A percentile compares a stretch with the other conserved stretches of the same genome.
phyloP scores from a whole-genome alignment of 2,797 vertebrate species.

The Florisuga fusca region DNA sequence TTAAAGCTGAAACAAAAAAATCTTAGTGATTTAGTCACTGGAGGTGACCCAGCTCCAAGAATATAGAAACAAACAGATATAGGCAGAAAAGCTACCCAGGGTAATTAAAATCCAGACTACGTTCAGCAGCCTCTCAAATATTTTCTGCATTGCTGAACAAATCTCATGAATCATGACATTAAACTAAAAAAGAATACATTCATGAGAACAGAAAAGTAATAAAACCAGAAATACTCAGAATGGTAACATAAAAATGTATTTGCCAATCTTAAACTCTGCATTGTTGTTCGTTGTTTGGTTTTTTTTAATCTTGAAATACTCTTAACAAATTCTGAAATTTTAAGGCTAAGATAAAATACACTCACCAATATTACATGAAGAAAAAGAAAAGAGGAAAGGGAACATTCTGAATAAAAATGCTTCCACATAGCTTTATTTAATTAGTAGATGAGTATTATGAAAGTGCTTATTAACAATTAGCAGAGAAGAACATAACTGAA shows the following conservation, averaged over 20 bases:
- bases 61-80: not conserved
- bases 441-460: not conserved
- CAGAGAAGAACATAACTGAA: not conserved
- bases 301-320: not conserved
- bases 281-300: not conserved
- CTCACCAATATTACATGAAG: not conserved
- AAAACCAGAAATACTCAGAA: not conserved
- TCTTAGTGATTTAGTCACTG: not conserved
- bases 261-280: not conserved
- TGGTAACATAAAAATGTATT: not conserved
- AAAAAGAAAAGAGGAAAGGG: not conserved
- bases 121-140: constrained; percentile 6
- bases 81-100: constrained; percentile 7
- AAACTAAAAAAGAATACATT: not conserved
- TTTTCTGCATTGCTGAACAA: not conserved
- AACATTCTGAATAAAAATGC: not conserved
- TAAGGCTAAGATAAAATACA: not conserved
- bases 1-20: constrained; percentile 3
- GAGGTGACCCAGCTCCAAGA: not conserved
- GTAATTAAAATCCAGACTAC: constrained; percentile 20
- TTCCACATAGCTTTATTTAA: not conserved
- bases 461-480: not conserved
- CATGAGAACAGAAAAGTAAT: not conserved
- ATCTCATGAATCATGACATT: not conserved
- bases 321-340: not conserved